Evolutionary conservation across 2,113 vertebrate genomes (phyloP), one percentile per base, ranked within the genome.

Genomic region (Synchiropus splendidus): DNA sequence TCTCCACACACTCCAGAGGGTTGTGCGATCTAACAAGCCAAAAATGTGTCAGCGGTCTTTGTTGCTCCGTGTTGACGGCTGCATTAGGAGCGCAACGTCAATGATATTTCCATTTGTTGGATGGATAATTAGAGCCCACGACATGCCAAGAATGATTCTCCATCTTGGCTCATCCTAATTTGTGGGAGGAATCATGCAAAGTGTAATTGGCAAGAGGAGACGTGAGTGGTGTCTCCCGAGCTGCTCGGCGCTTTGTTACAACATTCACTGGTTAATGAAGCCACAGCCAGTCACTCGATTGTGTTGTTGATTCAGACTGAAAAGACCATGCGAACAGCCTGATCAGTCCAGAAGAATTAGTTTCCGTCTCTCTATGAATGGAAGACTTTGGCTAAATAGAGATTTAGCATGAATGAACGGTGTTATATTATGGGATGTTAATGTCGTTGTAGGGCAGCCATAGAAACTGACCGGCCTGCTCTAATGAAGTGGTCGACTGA

Each of bases 101-200:
- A 77, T 78, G 72, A 78, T 77, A 77, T 74, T 78, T 74, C 67
- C 54, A 79, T 81, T 77, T 83, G 82, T 83, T 82, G 68, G 62
- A 70, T 75, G 74, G 65, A 78, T 86, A 84, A 87, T 83, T 86
- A 88, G 80, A 75, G 77, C 67, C 74, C 70, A 71, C 71, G 61
- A 80, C 80, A 81, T 83, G 85, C 85, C 85, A 86, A 74, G 79
- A 83, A 85, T 73, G 64, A 72, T 83, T 84, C 85, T 80, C 75
- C 70, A 68, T 79, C 75, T 76, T 80, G 72, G 76, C 77, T 83
- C 74, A 72, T 80, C 72, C 67, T 81, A 79, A 82, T 85, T 85
- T 77, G 70, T 78, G 72, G 79, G 78, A 84, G 81, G 83, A 80
- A 84, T 84, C 75, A 80, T 75, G 71, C 74, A 78, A 81, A 83